A percentile compares a stretch with the other conserved stretches of the same genome.
phyloP scores from a whole-genome alignment of 2,113 vertebrate genomes.

The Amblyornis subalaris region DNA sequence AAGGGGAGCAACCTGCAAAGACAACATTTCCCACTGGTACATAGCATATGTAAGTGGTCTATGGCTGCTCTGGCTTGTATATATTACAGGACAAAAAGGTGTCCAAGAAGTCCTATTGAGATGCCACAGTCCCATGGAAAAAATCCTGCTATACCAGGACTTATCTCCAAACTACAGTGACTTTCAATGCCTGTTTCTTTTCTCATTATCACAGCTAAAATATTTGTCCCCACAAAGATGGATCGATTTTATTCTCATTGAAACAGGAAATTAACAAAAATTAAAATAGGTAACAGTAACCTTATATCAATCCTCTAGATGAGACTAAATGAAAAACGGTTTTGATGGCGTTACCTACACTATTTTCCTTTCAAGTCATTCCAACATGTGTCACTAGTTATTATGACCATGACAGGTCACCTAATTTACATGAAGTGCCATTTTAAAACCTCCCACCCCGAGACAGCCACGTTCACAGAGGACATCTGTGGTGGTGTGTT shows the following conservation, averaged over 20 bases:
- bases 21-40: not conserved
- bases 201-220: too few relatives aligned
- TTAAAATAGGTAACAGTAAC: too few relatives aligned
- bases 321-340: not conserved
- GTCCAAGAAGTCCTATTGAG: too few relatives aligned
- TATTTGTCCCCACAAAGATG: too few relatives aligned
- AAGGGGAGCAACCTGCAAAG: not conserved
- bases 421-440: not conserved
- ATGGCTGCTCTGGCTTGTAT: not conserved
- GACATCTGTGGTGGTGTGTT: not conserved
- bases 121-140: too few relatives aligned
- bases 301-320: too few relatives aligned
- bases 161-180: too few relatives aligned
- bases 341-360: not conserved
- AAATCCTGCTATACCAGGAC: too few relatives aligned
- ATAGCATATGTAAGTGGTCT: accelerated
- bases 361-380: not conserved
- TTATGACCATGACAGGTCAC: not conserved
- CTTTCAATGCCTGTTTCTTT: too few relatives aligned
- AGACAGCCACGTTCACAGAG: not conserved
- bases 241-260: too few relatives aligned
- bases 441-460: not conserved
- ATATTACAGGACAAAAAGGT: too few relatives aligned
- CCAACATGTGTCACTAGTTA: not conserved
- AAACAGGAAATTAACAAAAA: too few relatives aligned